These are phyloP conservation scores for Drosophila melanosoma DNA, from an alignment of 2,888 invertebrate genomes.

Conservation along the genomic window DNA sequence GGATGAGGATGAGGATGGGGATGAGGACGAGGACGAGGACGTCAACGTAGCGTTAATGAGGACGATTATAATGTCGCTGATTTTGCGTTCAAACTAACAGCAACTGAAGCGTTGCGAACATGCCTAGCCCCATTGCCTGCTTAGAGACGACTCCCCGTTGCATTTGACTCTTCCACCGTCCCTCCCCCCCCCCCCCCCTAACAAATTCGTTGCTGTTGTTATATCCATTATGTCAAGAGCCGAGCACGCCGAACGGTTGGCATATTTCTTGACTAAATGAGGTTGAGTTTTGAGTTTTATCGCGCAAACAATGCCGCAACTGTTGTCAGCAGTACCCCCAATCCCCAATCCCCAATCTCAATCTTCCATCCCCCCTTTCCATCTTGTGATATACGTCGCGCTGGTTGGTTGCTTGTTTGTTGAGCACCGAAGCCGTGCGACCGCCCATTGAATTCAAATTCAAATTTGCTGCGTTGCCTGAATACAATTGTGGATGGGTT, in stretches of 20 bases:
- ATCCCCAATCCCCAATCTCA: constrained; percentile 1
- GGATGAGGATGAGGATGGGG: no score
- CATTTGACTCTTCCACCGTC: not conserved
- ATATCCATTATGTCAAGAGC: constrained; percentile 75
- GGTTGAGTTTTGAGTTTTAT: constrained; percentile 76
- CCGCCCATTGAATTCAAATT: constrained; percentile 72
- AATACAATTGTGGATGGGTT: constrained; percentile 38
- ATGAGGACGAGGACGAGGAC: not conserved
- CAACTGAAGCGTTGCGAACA: constrained; percentile 60
- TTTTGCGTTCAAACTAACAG: constrained; percentile 80
- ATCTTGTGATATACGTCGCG: constrained; percentile 13
- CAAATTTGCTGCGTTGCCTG: constrained; percentile 78
- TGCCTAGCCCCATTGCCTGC: not conserved
- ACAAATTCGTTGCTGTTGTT: constrained; percentile 22
- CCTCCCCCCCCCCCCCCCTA: not conserved
- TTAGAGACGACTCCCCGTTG: not conserved
- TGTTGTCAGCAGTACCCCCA: constrained; percentile 17
- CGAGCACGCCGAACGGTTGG: constrained; percentile 62
- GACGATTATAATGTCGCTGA: constrained; percentile 81
- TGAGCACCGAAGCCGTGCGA: constrained; percentile 28
- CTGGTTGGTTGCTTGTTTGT: constrained; percentile 55
- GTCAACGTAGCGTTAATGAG: constrained; percentile 69
- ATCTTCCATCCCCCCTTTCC: not conserved
- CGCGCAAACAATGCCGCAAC: constrained; percentile 75
- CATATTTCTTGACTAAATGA: constrained; percentile 77